A percentile compares a stretch with the other conserved stretches of the same genome.
Conservation (phyloP, 2,113 vertebrate species). For the Austrofundulus limnaeus region DNA sequence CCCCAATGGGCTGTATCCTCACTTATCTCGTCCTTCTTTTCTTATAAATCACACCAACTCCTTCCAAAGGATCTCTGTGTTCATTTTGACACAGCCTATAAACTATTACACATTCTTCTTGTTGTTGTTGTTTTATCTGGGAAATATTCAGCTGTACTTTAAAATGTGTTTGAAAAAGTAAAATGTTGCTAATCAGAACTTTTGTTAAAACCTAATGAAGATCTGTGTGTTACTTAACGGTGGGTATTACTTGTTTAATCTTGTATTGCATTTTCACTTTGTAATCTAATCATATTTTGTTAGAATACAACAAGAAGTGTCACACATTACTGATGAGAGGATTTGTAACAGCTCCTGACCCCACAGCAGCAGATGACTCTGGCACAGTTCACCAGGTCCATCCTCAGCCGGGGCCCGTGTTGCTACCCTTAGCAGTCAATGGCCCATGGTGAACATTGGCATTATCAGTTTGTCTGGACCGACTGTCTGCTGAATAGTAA, state of each 20-base stretch:
- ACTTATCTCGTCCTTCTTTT: conserved; percentile 42
- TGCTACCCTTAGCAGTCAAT: conserved; percentile 58
- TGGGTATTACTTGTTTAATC: background rate
- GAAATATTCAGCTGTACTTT: too few relatives aligned
- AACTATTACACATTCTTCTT: background rate
- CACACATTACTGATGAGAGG: background rate
- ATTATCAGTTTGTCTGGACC: conserved; percentile 44
- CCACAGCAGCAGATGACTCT: background rate
- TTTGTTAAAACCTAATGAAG: background rate
- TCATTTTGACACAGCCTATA: too few relatives aligned
- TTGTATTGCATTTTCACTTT: too few relatives aligned
- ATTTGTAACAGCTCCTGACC: background rate
- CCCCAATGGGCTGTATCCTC: conserved; percentile 35
- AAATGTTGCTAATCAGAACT: background rate
- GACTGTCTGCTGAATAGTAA: conserved; percentile 52
- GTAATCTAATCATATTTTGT: background rate
- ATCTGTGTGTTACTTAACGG: background rate
- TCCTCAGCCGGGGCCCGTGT: conserved; percentile 9
- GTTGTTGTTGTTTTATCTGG: too few relatives aligned
- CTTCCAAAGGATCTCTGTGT: conserved; percentile 23
- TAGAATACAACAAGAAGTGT: conserved; percentile 1
- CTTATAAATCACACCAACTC: conserved; percentile 43
- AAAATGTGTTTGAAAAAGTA: too few relatives aligned
- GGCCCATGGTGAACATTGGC: conserved; percentile 38
- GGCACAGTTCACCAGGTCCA: conserved; percentile 22